Evolutionary conservation across 2,113 vertebrate species (phyloP).

Genomic region (Lanius ludovicianus): DNA sequence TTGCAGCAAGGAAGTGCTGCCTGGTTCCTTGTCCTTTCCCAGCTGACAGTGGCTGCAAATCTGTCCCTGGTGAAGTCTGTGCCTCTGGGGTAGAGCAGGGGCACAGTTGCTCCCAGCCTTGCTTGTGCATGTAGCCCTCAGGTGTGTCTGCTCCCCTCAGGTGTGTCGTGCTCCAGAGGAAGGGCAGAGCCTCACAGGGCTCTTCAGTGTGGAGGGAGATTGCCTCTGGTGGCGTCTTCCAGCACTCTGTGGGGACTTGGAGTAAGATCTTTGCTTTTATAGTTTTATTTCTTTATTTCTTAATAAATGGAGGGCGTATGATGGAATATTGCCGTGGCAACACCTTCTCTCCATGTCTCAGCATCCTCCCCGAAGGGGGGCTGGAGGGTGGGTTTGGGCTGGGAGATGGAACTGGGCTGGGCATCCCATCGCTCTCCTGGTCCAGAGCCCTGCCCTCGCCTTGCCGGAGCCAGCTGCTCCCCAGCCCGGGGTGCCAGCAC

Average conservation of each 20-base stretch:
- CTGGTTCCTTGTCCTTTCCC: background rate
- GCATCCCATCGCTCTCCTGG: background rate
- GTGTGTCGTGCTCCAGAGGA: background rate
- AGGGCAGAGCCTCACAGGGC: background rate
- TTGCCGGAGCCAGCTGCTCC: background rate
- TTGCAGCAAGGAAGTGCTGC: background rate
- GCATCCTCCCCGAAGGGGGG: background rate
- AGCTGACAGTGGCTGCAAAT: accelerated
- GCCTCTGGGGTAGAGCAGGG: background rate
- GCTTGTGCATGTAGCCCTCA: background rate
- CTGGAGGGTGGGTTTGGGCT: background rate
- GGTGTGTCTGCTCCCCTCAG: background rate
- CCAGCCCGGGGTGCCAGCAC: accelerated
- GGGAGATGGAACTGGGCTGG: background rate
- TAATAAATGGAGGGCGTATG: background rate
- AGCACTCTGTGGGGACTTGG: accelerated
- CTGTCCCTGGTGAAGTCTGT: background rate
- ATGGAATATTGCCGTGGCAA: background rate
- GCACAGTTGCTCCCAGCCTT: too few relatives aligned
- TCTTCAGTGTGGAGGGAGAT: accelerated
- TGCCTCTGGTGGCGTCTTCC: background rate
- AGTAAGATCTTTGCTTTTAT: background rate
- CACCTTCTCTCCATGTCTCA: background rate
- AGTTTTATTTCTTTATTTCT: background rate
- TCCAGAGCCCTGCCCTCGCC: background rate